A percentile compares a stretch with the other conserved stretches of the same genome.
Conservation (phyloP, 2,888 invertebrate genomes). For the Ormyrus nitidulus region DNA sequence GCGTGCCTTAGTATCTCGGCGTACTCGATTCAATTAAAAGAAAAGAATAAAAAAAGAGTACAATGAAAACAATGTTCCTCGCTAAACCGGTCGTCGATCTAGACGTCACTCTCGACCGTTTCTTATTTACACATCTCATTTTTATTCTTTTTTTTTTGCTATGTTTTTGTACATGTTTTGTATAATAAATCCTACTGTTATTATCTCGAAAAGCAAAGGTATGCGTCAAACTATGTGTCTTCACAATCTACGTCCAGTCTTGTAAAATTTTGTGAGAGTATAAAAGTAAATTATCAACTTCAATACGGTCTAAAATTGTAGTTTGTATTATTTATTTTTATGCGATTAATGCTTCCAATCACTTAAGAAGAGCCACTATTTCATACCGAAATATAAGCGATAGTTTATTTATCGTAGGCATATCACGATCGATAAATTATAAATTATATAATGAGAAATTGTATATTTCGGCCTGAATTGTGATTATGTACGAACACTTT, state of each 20-base stretch:
- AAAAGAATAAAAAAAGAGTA: constrained; percentile 15
- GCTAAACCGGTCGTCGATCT: constrained; percentile 55
- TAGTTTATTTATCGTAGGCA: constrained; percentile 39
- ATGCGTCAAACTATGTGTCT: constrained; percentile 20
- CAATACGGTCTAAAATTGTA: constrained; percentile 46
- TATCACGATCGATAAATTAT: constrained; percentile 28
- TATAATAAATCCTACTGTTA: constrained; percentile 38
- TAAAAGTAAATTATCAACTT: constrained; percentile 41
- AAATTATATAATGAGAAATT: constrained; percentile 20
- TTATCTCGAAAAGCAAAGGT: constrained; percentile 21
- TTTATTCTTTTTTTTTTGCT: constrained; percentile 28
- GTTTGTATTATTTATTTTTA: constrained; percentile 12
- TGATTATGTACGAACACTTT: constrained; percentile 41
- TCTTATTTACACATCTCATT: constrained; percentile 33
- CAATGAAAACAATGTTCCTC: constrained; percentile 55
- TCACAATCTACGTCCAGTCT: constrained; percentile 31
- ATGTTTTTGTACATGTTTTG: constrained; percentile 43
- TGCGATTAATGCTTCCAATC: neutral
- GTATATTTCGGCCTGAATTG: neutral
- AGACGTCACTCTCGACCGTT: constrained; percentile 48
- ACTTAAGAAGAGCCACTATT: constrained; percentile 26
- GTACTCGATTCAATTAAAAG: constrained; percentile 28
- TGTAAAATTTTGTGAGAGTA: constrained; percentile 53
- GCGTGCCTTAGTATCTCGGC: constrained; percentile 45
- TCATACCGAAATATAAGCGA: constrained; percentile 12